Evolutionary conservation across 2,113 vertebrate genomes (phyloP), one percentile per base, ranked within the genome.

Genomic region (Hirundichthys speculiger): DNA sequence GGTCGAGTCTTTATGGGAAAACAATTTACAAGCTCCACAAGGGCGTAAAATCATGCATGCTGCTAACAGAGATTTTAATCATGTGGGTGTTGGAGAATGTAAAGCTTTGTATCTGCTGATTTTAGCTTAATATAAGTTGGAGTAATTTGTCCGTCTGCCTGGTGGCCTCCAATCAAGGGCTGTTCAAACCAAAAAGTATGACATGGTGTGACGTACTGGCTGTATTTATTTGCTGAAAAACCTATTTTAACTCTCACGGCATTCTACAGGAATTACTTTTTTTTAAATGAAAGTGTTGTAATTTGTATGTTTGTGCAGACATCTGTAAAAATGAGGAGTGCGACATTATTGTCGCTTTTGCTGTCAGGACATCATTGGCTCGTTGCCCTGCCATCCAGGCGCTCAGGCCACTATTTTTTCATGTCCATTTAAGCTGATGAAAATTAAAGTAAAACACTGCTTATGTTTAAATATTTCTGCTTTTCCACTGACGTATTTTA

Each of bases 101-200:
- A 21, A 59, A 56, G 34, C 43, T 54, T 34, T 70, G 15, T 20
- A 38, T 62, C 2, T 19, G 10, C 16, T 22, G 16, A 64, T 63
- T 64, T 41, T 13, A 15, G 20, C 34, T 25, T 4, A 34, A 16
- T 51, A 27, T 12, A 21, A 1, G 24, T 13, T 18, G 30, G 11
- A 27, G 6, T 54, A 11, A 11, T 0, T 5, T 22, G 19, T 64
- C 15, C 15, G 41, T 45, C 34, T 73, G 53, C 53, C 38, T 58
- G 25, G 43, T 43, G 70, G 64, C 48, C 57, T 73, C 71, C 46
- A 61, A 10, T 39, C 62, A 89, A 82, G 76, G 79, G 22, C 8
- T 83, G 47, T 63, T 75, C 30, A 47, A 78, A 82, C 60, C 77
- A 70, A 80, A 77, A 80, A 66, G 46, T 59, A 9, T 69, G 45